phyloP scores from a whole-genome alignment of 2,113 vertebrate species.

The Gavia stellata region DNA sequence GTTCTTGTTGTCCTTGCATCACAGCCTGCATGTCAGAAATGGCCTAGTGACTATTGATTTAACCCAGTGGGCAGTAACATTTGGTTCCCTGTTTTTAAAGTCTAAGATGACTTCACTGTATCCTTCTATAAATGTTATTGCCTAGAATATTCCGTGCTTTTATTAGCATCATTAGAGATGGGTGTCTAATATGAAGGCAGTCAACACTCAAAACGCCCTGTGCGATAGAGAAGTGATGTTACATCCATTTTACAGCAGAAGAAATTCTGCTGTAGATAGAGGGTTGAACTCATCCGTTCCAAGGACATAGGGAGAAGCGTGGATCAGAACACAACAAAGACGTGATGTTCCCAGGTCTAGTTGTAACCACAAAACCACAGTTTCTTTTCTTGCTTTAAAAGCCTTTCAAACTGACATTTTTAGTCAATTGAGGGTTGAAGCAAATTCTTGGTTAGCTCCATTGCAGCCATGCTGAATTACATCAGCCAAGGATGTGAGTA shows the following conservation, averaged over 20 bases:
- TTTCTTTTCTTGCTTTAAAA: not conserved
- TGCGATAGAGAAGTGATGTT: not conserved
- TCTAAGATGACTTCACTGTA: not conserved
- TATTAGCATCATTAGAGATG: not conserved
- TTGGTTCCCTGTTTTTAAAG: not conserved
- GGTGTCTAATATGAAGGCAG: not conserved
- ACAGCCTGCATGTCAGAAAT: not conserved
- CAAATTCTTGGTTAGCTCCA: not conserved
- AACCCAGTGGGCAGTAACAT: not conserved
- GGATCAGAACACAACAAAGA: not conserved
- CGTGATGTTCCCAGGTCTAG: not conserved
- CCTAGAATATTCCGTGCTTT: not conserved
- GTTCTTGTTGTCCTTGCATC: not conserved
- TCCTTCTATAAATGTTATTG: not conserved
- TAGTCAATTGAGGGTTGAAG: not conserved
- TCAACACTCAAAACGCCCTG: not conserved
- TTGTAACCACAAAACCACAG: conserved; percentile 1
- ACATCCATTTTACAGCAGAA: not conserved
- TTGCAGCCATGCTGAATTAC: not conserved
- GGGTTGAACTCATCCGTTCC: not conserved
- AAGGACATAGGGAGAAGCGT: not conserved
- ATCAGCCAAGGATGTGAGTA: not conserved
- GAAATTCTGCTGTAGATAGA: not conserved
- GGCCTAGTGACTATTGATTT: not conserved
- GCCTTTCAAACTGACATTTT: not conserved